A percentile compares a stretch with the other conserved stretches of the same genome.
These are phyloP conservation scores for Donacobius atricapilla DNA, from an alignment of 2,113 vertebrate species.

Conservation along the genomic window DNA sequence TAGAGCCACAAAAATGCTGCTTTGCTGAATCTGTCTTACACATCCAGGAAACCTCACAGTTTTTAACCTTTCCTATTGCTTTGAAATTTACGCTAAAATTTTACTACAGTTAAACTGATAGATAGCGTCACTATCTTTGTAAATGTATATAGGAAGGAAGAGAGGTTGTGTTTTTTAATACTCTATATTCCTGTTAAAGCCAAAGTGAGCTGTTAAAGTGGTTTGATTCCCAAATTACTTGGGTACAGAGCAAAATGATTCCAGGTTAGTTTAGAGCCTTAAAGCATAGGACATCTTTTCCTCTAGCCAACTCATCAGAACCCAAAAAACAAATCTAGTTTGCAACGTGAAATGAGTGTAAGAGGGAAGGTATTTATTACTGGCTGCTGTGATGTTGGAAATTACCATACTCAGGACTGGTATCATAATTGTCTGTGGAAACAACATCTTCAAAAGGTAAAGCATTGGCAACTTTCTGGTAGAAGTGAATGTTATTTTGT, in stretches of 20 bases:
- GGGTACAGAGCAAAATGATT: not conserved
- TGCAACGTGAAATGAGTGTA: conserved; percentile 12
- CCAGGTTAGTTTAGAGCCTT: conserved; percentile 9
- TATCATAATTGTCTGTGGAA: not conserved
- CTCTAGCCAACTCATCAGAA: not conserved
- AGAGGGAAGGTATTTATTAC: conserved; percentile 50
- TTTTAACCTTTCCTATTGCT: conserved; percentile 39
- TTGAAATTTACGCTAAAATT: conserved; percentile 2
- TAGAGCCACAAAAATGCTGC: conserved; percentile 56
- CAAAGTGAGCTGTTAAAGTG: not conserved
- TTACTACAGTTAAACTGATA: not conserved
- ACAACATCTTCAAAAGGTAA: not conserved
- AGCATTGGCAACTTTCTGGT: not conserved
- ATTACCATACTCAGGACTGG: not conserved
- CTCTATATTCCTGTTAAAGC: not conserved
- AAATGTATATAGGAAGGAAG: not conserved
- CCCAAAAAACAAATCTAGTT: conserved; percentile 14
- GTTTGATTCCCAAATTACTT: not conserved
- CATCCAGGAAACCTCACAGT: conserved; percentile 7
- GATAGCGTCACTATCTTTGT: not conserved
- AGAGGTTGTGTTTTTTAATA: not conserved
- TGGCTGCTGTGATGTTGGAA: conserved; percentile 23
- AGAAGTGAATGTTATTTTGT: not conserved
- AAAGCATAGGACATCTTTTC: not conserved
- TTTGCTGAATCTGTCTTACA: conserved; percentile 55